Percentiles rank a stretch among this genome's conserved stretches.
phyloP scores from a whole-genome alignment of 30 jellyfish, hydroid and myxozoan genomes.

The Clytia hemisphaerica region DNA sequence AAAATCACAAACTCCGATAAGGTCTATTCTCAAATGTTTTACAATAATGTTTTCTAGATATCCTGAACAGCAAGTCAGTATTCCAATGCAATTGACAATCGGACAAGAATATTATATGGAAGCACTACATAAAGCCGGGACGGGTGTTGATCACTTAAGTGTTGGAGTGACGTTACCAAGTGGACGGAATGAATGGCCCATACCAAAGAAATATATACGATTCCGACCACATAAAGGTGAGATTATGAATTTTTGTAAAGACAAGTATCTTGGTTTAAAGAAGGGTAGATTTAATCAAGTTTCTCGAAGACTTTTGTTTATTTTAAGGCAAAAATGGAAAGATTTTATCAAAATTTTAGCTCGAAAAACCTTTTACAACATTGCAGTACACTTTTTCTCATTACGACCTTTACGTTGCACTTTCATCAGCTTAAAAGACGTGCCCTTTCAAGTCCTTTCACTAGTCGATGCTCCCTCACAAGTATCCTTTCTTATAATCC shows the following conservation, averaged over 20 bases:
- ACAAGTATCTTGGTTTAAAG: not conserved
- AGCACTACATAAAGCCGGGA: slow-evolving; percentile 82
- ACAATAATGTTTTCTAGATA: slow-evolving; percentile 46
- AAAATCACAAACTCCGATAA: too few species aligned
- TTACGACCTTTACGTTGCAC: too few species aligned
- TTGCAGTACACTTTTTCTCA: too few species aligned
- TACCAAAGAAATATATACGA: slow-evolving; percentile 71
- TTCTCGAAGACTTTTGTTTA: too few species aligned
- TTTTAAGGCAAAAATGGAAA: not conserved
- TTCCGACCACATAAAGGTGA: slow-evolving; percentile 73
- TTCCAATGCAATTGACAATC: slow-evolving; percentile 74
- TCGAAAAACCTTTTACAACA: not conserved
- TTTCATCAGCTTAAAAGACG: too few species aligned
- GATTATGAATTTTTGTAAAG: not conserved
- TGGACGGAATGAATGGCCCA: slow-evolving; percentile 94
- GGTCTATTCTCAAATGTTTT: too few species aligned
- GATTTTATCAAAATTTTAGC: not conserved
- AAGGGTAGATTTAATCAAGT: not conserved
- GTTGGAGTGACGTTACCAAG: slow-evolving; percentile 90
- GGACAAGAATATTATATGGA: slow-evolving; percentile 82
- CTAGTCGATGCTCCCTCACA: too few species aligned
- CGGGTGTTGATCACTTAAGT: slow-evolving; percentile 89
- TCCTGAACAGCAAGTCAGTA: slow-evolving; percentile 80
- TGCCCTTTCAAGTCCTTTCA: too few species aligned
- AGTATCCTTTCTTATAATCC: too few species aligned